phyloP scores from a whole-genome alignment of 92 coral and sea anemone species.

The Parazoanthus darwini region DNA sequence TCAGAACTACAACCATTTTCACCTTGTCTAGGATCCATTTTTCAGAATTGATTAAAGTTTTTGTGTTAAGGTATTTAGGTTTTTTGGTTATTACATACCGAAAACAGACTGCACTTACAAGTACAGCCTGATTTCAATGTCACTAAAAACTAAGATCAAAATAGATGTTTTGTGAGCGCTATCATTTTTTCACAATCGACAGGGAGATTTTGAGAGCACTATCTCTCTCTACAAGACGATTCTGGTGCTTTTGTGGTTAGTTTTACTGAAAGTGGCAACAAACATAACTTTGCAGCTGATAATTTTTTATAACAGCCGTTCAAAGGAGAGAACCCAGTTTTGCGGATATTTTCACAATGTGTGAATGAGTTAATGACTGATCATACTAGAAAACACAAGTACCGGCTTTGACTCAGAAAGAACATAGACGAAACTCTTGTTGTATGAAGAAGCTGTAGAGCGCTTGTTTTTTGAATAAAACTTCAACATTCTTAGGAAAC shows the following conservation, averaged over 20 bases:
- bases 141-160: not conserved
- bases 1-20: not conserved
- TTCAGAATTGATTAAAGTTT: too few relatives aligned
- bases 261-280: not conserved
- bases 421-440: not conserved
- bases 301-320: not conserved
- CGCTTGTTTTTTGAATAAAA: not conserved
- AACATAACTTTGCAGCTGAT: not conserved
- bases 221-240: slow-evolving; percentile 13
- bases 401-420: not conserved
- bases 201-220: not conserved
- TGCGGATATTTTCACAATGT: slow-evolving; percentile 18
- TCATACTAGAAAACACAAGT: slow-evolving; percentile 31
- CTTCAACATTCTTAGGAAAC: not conserved
- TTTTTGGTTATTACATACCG: not conserved
- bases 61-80: not conserved
- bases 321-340: not conserved
- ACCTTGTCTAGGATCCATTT: not conserved
- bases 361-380: slow-evolving; percentile 34
- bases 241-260: slow-evolving; percentile 23
- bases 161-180: not conserved
- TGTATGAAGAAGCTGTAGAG: too few relatives aligned
- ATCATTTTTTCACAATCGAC: not conserved
- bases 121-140: not conserved
- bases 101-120: too few relatives aligned